phyloP scores from a whole-genome alignment of 2,113 vertebrate species.

The Melanocharis versteri region DNA sequence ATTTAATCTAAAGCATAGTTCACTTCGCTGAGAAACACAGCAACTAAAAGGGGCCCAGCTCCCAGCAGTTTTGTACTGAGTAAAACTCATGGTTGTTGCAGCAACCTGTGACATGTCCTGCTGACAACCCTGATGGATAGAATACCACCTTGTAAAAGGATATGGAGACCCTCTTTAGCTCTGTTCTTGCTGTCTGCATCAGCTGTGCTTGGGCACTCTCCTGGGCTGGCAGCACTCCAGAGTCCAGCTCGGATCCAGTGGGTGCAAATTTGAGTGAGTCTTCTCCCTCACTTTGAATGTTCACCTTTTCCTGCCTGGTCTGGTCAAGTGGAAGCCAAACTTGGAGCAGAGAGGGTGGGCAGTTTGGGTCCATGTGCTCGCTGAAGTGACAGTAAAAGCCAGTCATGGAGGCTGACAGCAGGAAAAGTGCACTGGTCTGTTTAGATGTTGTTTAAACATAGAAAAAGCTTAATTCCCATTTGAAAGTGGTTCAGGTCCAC shows the following conservation, averaged over 20 bases:
- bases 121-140: background rate
- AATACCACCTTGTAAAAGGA: background rate
- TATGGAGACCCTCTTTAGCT: background rate
- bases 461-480: background rate
- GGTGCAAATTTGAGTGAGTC: background rate
- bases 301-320: background rate
- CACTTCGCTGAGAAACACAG: background rate
- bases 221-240: background rate
- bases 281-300: background rate
- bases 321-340: background rate
- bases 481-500: background rate
- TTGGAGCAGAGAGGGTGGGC: background rate
- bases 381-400: background rate
- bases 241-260: background rate
- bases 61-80: background rate
- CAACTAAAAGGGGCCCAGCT: background rate
- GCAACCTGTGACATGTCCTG: background rate
- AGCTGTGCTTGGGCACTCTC: background rate
- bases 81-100: background rate
- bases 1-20: background rate
- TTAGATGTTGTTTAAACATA: background rate
- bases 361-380: background rate
- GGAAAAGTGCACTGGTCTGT: background rate
- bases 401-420: background rate
- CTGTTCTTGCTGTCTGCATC: background rate